Percentiles rank a stretch among this genome's conserved stretches.
These are phyloP conservation scores for Azemiops feae DNA, from an alignment of 2,113 vertebrate genomes.

Conservation along the genomic window DNA sequence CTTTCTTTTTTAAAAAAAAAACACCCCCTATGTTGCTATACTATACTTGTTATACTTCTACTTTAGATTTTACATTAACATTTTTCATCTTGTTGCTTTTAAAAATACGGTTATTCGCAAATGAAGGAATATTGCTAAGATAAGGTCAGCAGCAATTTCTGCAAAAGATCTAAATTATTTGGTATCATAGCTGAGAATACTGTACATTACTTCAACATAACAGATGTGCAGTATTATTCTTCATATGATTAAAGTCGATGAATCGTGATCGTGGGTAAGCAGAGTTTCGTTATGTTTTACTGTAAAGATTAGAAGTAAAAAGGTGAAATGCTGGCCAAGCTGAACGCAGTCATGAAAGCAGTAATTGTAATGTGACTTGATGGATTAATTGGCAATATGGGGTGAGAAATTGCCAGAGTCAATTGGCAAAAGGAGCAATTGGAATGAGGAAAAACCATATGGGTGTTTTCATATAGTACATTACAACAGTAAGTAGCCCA, in stretches of 20 bases:
- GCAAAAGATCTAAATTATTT: background rate
- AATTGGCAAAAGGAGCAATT: constrained; percentile 7
- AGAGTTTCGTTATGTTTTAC: background rate
- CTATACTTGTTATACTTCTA: too few species aligned
- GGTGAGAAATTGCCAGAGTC: background rate
- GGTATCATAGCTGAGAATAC: background rate
- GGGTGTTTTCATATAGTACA: background rate
- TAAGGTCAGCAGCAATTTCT: background rate
- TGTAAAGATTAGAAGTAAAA: background rate
- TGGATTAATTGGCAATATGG: background rate
- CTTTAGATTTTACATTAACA: too few species aligned
- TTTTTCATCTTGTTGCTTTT: background rate
- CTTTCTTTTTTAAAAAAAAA: too few species aligned
- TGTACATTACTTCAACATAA: background rate
- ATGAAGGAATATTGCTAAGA: background rate
- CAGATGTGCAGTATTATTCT: background rate
- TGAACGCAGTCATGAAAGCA: background rate
- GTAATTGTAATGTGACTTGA: constrained; percentile 8
- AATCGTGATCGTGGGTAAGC: background rate
- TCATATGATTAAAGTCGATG: background rate
- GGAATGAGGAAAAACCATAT: background rate
- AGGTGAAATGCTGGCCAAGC: background rate
- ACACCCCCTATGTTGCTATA: too few species aligned
- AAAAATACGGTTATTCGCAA: background rate
- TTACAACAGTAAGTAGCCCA: background rate